Conservation (phyloP, 2,797 vertebrate genomes). For the Tarsius wallacei region DNA sequence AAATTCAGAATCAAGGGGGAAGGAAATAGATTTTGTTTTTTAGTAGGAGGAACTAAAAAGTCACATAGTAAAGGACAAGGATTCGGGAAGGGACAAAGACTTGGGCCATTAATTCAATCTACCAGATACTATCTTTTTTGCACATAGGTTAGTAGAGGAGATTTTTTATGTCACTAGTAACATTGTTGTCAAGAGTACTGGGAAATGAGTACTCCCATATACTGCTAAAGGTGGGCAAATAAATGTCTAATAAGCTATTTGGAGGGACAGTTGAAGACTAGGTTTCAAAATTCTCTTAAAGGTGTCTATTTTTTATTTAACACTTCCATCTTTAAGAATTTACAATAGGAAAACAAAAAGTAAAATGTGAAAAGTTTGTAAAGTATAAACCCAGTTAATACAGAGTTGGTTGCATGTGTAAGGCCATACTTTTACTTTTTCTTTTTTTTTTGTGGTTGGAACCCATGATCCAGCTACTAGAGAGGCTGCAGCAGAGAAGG, state of each 20-base stretch:
- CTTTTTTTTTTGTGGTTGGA: background rate
- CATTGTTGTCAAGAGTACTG: background rate
- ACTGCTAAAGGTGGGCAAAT: background rate
- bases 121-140: slow-evolving; percentile 23
- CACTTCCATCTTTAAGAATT: background rate
- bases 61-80: background rate
- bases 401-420: background rate
- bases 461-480: background rate
- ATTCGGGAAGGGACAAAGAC: background rate
- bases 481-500: no score
- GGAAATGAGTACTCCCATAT: background rate
- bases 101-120: background rate
- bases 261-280: background rate
- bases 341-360: background rate
- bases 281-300: slow-evolving; percentile 37
- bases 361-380: background rate
- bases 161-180: background rate
- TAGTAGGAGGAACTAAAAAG: background rate
- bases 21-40: background rate
- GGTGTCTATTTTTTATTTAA: background rate
- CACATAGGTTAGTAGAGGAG: background rate
- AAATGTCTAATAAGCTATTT: background rate
- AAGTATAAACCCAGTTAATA: background rate
- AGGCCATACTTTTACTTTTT: background rate
- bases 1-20: background rate